A percentile compares a stretch with the other conserved stretches of the same genome.
Evolutionary conservation across 37 sponge, comb jelly and placozoan genomes (phyloP).

Genomic region (Hormiphora californensis): DNA sequence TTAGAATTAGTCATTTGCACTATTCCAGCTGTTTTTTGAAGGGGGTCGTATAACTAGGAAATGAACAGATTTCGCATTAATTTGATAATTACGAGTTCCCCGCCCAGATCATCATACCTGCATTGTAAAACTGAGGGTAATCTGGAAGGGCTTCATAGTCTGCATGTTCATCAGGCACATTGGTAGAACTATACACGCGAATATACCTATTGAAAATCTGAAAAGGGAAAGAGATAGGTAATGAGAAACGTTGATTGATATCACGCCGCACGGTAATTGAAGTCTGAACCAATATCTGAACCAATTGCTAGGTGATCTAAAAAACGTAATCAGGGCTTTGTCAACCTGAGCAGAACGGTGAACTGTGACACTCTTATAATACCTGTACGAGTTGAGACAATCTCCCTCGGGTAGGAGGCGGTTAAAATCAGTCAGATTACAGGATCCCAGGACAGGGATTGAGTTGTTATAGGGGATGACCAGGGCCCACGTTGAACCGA

Average conservation of each 20-base stretch:
- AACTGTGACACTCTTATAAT: neutral
- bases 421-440: slow-evolving; percentile 26
- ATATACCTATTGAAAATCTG: slow-evolving; percentile 40
- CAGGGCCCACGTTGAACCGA: slow-evolving; percentile 35
- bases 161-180: slow-evolving; percentile 19
- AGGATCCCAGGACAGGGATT: neutral
- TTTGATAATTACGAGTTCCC: too few relatives aligned
- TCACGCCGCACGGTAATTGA: neutral
- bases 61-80: too few relatives aligned
- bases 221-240: neutral
- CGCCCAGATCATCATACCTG: too few relatives aligned
- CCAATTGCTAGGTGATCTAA: too few relatives aligned
- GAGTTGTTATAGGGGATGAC: slow-evolving; percentile 42
- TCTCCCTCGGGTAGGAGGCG: neutral
- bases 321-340: neutral
- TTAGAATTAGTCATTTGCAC: too few relatives aligned
- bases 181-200: slow-evolving; percentile 15
- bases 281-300: neutral
- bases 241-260: neutral
- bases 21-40: too few relatives aligned
- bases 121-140: slow-evolving; percentile 38
- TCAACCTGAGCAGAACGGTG: neutral
- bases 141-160: slow-evolving; percentile 54
- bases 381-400: slow-evolving; percentile 53
- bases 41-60: too few relatives aligned